These are phyloP conservation scores for Aplodontia rufa DNA, from an alignment of 2,113 vertebrate genomes.

Conservation along the genomic window DNA sequence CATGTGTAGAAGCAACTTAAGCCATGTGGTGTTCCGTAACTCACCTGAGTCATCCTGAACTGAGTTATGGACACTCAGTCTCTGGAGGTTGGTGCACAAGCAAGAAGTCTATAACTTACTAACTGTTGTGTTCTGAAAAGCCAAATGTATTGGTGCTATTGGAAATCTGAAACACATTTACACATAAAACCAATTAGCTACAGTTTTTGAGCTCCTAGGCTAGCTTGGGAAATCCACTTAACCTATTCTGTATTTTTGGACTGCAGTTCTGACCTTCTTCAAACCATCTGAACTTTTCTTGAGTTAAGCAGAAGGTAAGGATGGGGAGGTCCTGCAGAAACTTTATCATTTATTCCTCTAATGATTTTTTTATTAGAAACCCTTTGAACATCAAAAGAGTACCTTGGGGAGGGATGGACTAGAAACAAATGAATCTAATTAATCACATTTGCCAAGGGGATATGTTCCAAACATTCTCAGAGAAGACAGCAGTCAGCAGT, in stretches of 20 bases:
- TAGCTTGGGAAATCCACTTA: not conserved
- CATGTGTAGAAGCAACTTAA: not conserved
- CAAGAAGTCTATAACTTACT: not conserved
- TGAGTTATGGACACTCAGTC: not conserved
- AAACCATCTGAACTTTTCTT: not conserved
- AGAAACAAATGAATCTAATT: conserved; percentile 27
- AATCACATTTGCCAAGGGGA: not conserved
- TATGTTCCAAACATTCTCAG: conserved; percentile 34
- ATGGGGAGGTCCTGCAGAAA: not conserved
- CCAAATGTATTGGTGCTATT: not conserved
- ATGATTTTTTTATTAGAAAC: conserved; percentile 3
- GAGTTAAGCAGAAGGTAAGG: not conserved
- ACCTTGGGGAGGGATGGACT: fast-evolving
- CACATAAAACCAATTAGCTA: not conserved
- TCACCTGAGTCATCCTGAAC: not conserved
- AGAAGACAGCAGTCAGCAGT: not conserved
- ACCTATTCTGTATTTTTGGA: not conserved
- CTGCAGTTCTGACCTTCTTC: not conserved
- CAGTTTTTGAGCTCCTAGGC: not conserved
- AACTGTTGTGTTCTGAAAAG: not conserved
- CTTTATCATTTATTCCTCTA: not conserved
- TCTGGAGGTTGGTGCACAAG: not conserved
- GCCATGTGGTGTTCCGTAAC: not conserved
- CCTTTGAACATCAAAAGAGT: not conserved
- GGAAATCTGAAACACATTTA: conserved; percentile 4